Evolutionary conservation across 1,140 invertebrate species (phyloP).

Genomic region (Tribolium castaneum): DNA sequence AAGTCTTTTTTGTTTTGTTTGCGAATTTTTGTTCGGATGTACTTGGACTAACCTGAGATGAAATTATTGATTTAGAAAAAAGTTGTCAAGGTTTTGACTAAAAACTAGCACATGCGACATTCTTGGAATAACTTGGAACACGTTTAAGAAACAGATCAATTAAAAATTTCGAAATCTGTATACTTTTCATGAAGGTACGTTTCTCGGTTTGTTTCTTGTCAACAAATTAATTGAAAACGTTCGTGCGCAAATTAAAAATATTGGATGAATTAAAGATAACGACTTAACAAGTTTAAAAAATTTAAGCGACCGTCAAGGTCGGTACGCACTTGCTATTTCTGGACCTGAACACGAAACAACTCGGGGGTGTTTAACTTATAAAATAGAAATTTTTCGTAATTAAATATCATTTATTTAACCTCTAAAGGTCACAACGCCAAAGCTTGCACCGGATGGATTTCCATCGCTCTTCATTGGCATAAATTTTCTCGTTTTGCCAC

Average conservation of each 20-base stretch:
- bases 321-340: neutral
- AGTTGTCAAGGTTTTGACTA: conserved; percentile 10
- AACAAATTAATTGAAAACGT: conserved; percentile 6
- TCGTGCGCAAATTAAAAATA: conserved; percentile 2
- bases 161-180: neutral
- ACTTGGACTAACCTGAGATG: neutral
- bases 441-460: neutral
- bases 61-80: neutral
- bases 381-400: neutral
- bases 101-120: conserved; percentile 29
- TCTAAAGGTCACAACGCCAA: neutral
- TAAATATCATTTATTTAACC: neutral
- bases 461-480: neutral
- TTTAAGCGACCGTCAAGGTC: conserved; percentile 12
- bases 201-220: neutral
- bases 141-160: neutral
- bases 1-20: too few species aligned
- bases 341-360: neutral
- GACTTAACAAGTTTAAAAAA: conserved; percentile 25
- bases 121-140: neutral
- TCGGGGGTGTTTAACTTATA: neutral
- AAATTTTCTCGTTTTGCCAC: neutral
- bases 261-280: conserved; percentile 20
- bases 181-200: neutral
- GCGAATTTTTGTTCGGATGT: neutral